phyloP scores from a whole-genome alignment of 1,140 invertebrate species.

The Plutomurus gul region DNA sequence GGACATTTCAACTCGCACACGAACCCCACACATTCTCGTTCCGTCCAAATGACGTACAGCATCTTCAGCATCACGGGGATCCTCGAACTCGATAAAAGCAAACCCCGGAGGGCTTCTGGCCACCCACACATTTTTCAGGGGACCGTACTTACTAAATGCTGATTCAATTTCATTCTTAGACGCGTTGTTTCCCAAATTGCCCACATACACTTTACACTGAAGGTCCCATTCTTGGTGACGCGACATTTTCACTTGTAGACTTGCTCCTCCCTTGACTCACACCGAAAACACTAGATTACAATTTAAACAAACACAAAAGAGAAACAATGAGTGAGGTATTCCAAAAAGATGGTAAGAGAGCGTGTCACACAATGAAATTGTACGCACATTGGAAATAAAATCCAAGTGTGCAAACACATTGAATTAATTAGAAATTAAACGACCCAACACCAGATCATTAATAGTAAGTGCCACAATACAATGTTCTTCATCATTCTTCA shows the following conservation, averaged over 20 bases:
- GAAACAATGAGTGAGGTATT: not conserved
- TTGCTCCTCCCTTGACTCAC: not conserved
- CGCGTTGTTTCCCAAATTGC: slow-evolving; percentile 88
- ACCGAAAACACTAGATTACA: not conserved
- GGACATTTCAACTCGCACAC: slow-evolving; percentile 85
- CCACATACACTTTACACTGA: slow-evolving; percentile 98
- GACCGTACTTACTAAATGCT: slow-evolving; percentile 92
- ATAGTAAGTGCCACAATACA: not conserved
- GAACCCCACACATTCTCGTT: slow-evolving; percentile 82
- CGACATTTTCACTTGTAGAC: not conserved
- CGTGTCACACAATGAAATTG: not conserved
- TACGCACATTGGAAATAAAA: too few species aligned
- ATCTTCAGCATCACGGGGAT: slow-evolving; percentile 95
- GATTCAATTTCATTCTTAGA: slow-evolving; percentile 90
- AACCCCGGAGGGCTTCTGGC: slow-evolving; percentile 64
- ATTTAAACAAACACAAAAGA: not conserved
- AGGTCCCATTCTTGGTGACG: slow-evolving; percentile 87
- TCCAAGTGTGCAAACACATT: too few species aligned
- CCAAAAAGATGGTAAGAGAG: not conserved
- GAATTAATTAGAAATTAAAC: not conserved
- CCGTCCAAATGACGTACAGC: slow-evolving; percentile 93
- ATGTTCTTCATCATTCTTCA: not conserved
- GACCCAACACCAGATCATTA: not conserved
- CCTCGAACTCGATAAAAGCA: slow-evolving; percentile 92
- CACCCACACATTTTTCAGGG: slow-evolving; percentile 95